Evolutionary conservation across 2,797 vertebrate genomes (phyloP).

Genomic region (Sandelia bainsii): DNA sequence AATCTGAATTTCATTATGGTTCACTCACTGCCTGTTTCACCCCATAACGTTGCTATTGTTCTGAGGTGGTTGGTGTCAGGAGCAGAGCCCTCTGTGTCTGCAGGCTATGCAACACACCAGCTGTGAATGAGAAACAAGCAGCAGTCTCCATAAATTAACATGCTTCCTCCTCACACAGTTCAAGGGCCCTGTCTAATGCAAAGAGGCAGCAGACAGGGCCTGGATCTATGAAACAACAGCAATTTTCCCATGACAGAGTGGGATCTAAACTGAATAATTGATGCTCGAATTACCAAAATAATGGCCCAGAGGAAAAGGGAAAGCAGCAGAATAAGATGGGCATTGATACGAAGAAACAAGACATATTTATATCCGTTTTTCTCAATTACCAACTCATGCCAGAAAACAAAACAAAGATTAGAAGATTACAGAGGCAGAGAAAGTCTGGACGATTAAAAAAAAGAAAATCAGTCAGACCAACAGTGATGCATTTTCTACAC

Average conservation of each 20-base stretch:
- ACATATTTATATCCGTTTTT: slow-evolving; percentile 25
- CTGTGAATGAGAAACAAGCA: slow-evolving; percentile 71
- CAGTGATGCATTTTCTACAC: slow-evolving; percentile 6
- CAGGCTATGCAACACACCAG: slow-evolving; percentile 55
- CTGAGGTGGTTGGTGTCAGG: slow-evolving; percentile 46
- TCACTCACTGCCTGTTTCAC: slow-evolving; percentile 41
- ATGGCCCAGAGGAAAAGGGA: slow-evolving; percentile 21
- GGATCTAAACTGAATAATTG: slow-evolving; percentile 71
- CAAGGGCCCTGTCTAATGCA: slow-evolving; percentile 56
- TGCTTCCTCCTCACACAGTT: slow-evolving; percentile 37
- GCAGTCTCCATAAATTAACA: slow-evolving; percentile 69
- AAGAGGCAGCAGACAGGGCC: slow-evolving; percentile 39
- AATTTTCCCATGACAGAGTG: slow-evolving; percentile 50
- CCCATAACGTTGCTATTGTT: slow-evolving; percentile 63
- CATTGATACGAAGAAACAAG: slow-evolving; percentile 20
- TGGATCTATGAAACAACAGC: slow-evolving; percentile 68
- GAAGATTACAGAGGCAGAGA: not conserved
- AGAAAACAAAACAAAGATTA: not conserved
- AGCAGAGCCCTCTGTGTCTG: slow-evolving; percentile 50
- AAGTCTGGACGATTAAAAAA: not conserved
- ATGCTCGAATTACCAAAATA: slow-evolving; percentile 59
- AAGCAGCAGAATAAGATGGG: slow-evolving; percentile 29
- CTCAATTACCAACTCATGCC: slow-evolving; percentile 20
- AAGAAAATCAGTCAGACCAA: slow-evolving; percentile 4
- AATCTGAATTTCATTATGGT: slow-evolving; percentile 76